Base-by-base conservation (phyloP, 2,888 invertebrate genomes). In the Himalopsyche tibetana region DNA sequence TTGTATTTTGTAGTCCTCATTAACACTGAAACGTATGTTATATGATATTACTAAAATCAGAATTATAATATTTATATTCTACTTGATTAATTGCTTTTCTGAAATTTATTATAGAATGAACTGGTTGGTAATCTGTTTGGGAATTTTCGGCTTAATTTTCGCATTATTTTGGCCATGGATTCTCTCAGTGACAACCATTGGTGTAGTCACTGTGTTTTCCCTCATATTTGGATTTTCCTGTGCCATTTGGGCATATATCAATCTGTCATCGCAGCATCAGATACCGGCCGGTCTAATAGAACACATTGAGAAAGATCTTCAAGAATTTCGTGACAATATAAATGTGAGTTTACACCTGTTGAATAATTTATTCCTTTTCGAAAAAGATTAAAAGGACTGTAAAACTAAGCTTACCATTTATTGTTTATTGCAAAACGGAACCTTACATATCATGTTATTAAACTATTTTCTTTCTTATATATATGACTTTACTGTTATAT, bases 251-350 rank as follows among this genome's bases (percentile, higher is more conserved):
- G 94, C 95, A 88, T 95, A 95, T 90, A 92, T 95, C 84, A 93
- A 94, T 87, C 91, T 96, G 56, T 95, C 95, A 38, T 94, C 95
- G 28, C 94, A 94, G 81, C 94, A 95, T 90, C 94, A 95, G 91
- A 95, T 94, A 74, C 94, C 94, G 74, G 90, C 94, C 69, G 94
- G 94, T 90, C 90, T 93, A 87, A 91, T 94, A 87, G 94, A 95
- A 89, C 94, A 94, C 89, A 93, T 94, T 40, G 93, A 95, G 89
- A 95, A 94, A 89, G 94, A 95, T 90, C 90, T 94, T 86, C 94
- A 95, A 89, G 92, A 93, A 74, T 93, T 95, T 89, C 93, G 95
- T 82, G 94, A 94, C 88, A 93, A 93, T 88, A 91, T 95, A 88
- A 94, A 95, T 94, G 95, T 95, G 91, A 86, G 90, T 89, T 55